Base-by-base conservation (phyloP, 2,888 invertebrate species). In the Cheiracanthium punctorium region DNA sequence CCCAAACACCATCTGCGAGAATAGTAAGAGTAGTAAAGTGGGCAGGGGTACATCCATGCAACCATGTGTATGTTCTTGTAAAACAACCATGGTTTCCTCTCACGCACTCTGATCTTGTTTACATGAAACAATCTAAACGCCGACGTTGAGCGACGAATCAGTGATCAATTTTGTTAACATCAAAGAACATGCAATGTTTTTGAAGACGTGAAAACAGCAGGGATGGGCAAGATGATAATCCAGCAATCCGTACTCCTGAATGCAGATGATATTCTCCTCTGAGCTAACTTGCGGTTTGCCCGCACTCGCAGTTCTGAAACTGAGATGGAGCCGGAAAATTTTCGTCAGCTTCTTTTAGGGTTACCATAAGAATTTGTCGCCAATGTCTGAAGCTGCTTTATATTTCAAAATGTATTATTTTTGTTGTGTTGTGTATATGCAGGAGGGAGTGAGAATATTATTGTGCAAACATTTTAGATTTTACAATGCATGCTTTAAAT, bases 271-370 rank as follows among this genome's bases (percentile, higher is more conserved):
- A 8, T 1, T 1, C 69, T 4, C 32, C 2, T 4, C 8, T 30
- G 43, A 71, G 1, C 43, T 29, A 12, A 14, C 43, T 10, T 43
- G 71, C 43, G n/a, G 43, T n/a, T 32, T 33, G 29, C 29, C 71
- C 41, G 71, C 71, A 43, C 71, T 28, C n/a, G n/a, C n/a, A n/a
- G 37, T 24, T 71, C 71, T 71, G 14, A 30, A 24, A 30, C 5
- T 24, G 24, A 24, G 58, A 58, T 1, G 32, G 67, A 67, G 32
- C 30, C 2, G 67, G n/a, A n/a, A 30, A n/a, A 30, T 67, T 67
- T 29, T 67, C 67, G 67, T 67, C n/a, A 20, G 67, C 32, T 67
- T n/a, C n/a, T 17, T 20, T 7, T 67, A 67, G 67, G 67, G 67
- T 67, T 67, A 67, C 67, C 67, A 67, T 14, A 20, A 30, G 7